phyloP scores from a whole-genome alignment of 2,797 vertebrate species.

The Pangasius krempfi region DNA sequence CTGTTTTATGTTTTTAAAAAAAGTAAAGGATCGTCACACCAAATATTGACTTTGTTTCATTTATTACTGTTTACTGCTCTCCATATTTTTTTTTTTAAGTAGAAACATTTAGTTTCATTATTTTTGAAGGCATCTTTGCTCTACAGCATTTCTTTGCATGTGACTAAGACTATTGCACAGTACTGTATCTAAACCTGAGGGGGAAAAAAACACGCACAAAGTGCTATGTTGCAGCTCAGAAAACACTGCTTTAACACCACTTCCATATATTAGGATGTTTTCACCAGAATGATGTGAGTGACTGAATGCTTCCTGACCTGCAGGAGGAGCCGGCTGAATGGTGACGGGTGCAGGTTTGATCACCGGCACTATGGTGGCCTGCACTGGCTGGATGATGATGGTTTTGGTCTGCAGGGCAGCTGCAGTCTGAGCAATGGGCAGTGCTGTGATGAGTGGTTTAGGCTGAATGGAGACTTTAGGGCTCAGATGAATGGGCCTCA shows the following conservation, averaged over 20 bases:
- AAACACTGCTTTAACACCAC: background rate
- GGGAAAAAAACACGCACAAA: background rate
- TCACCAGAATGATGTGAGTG: background rate
- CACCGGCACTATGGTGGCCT: constrained; percentile 77
- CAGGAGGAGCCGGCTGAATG: constrained; percentile 83
- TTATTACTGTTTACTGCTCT: too few relatives aligned
- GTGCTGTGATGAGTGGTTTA: constrained; percentile 83
- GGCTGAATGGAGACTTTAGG: constrained; percentile 89
- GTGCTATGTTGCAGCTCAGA: background rate
- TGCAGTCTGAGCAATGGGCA: constrained; percentile 76
- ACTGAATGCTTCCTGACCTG: constrained; percentile 74
- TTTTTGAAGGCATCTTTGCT: too few relatives aligned
- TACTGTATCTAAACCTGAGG: background rate
- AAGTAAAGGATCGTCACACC: too few relatives aligned
- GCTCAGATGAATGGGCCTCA: constrained; percentile 75
- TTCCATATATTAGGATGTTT: background rate
- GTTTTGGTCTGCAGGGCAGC: constrained; percentile 83
- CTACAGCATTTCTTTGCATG: too few relatives aligned
- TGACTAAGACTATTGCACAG: too few relatives aligned
- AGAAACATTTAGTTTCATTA: too few relatives aligned
- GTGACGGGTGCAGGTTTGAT: constrained; percentile 81
- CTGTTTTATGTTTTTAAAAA: too few relatives aligned
- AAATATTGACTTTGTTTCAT: too few relatives aligned
- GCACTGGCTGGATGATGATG: constrained; percentile 90
- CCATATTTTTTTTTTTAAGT: too few relatives aligned